phyloP scores from a whole-genome alignment of 1,140 invertebrate species.

The Saxidomus purpurata region DNA sequence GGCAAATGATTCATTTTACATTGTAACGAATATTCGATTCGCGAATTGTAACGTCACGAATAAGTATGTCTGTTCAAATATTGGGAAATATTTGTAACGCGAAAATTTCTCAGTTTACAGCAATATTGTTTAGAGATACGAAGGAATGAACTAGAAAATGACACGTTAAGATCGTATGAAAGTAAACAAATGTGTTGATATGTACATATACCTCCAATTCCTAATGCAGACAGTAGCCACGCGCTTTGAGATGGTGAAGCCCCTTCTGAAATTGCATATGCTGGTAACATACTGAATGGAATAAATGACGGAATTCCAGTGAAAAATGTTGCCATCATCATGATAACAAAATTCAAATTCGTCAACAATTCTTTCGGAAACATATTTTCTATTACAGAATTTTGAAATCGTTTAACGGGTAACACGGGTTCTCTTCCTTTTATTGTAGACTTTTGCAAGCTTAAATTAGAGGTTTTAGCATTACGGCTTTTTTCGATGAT shows the following conservation, averaged over 20 bases:
- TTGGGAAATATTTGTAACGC: no score
- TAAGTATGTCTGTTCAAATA: no score
- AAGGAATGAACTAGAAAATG: no score
- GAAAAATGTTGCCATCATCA: not conserved
- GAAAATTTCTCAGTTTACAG: no score
- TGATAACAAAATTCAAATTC: conserved; percentile 25
- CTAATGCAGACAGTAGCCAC: conserved; percentile 3
- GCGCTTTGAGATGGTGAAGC: not conserved
- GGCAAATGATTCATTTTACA: no score
- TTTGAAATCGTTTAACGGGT: not conserved
- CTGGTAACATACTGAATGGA: conserved; percentile 38
- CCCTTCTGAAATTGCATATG: not conserved
- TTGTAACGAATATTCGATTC: no score
- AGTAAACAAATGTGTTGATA: no score
- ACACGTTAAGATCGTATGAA: no score
- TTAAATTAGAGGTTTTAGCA: not conserved
- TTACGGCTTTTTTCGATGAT: not conserved
- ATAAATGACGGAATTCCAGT: not conserved
- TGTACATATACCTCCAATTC: conserved; percentile 29
- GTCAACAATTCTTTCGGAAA: conserved; percentile 6
- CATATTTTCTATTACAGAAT: not conserved
- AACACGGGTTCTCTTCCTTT: not conserved
- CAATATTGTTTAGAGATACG: no score
- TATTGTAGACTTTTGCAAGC: not conserved
- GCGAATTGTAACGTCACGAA: no score